Evolutionary conservation across 2,888 invertebrate genomes (phyloP).

Genomic region (Ormyrus pomaceus): DNA sequence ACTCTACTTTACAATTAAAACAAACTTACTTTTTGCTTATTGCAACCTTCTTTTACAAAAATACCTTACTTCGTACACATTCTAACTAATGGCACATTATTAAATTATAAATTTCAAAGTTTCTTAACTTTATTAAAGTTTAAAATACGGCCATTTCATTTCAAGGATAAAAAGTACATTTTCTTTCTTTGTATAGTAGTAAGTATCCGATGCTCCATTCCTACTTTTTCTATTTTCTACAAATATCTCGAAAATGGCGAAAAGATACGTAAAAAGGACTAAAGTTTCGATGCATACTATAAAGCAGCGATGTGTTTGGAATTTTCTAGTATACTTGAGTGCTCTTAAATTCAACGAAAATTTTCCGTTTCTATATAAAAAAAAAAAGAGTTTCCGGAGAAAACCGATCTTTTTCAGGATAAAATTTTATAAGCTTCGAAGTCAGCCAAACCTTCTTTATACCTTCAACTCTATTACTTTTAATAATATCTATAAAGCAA

Average conservation of each 20-base stretch:
- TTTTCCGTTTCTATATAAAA: slow-evolving; percentile 45
- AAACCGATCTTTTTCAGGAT: neutral
- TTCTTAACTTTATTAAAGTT: no score
- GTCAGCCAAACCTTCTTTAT: slow-evolving; percentile 10
- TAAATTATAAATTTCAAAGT: neutral
- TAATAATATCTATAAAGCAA: no score
- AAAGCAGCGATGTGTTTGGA: slow-evolving; percentile 36
- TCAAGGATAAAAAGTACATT: neutral
- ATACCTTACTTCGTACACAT: no score
- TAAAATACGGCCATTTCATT: no score
- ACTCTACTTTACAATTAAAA: no score
- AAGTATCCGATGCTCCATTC: neutral
- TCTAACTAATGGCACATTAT: no score
- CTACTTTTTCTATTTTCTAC: slow-evolving; percentile 37
- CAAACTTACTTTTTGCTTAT: no score
- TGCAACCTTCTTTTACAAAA: no score
- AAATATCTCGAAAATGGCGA: slow-evolving; percentile 36
- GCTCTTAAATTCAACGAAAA: slow-evolving; percentile 51
- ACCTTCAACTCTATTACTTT: no score
- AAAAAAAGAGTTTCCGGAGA: neutral
- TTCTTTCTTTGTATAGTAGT: neutral
- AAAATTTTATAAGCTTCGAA: slow-evolving; percentile 16
- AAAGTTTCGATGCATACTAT: slow-evolving; percentile 26
- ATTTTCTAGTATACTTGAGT: slow-evolving; percentile 45
- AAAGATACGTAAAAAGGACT: slow-evolving; percentile 41